Conservation (phyloP, 2,113 vertebrate species). For the Pelecanoides urinatrix region DNA sequence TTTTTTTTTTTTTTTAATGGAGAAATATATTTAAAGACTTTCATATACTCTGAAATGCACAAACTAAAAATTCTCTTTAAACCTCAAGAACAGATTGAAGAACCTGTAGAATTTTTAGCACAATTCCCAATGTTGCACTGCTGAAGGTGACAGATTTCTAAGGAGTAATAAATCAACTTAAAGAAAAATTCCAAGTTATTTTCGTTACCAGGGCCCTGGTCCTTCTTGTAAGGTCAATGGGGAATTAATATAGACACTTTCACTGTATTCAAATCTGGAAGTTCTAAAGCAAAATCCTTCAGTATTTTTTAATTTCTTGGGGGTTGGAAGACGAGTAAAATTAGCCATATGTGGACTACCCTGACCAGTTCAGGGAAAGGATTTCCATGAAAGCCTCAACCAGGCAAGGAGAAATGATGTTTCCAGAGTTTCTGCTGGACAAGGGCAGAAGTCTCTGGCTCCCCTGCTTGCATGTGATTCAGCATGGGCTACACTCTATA, state of each 20-base stretch:
- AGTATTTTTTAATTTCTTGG: neutral
- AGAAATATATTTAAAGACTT: neutral
- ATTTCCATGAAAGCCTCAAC: neutral
- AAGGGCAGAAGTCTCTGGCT: neutral
- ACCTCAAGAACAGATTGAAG: neutral
- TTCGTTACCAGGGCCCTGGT: neutral
- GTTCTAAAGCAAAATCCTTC: neutral
- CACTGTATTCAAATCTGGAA: neutral
- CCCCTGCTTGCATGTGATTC: fast-evolving
- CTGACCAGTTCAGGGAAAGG: neutral
- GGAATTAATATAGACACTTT: neutral
- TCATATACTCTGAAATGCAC: neutral
- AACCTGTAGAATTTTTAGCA: neutral
- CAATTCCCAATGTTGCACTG: neutral
- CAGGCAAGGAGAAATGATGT: neutral
- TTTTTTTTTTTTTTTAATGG: no score
- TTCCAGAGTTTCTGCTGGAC: neutral
- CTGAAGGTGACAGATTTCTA: neutral
- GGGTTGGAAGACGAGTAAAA: neutral
- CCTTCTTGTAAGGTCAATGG: neutral
- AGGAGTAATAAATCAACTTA: neutral
- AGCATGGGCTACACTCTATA: neutral
- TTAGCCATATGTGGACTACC: neutral
- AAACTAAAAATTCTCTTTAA: neutral
- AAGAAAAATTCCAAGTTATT: neutral